Percentiles rank a stretch among this genome's conserved stretches.
phyloP scores from a whole-genome alignment of 2,797 vertebrate genomes.

The Peromyscus eremicus region DNA sequence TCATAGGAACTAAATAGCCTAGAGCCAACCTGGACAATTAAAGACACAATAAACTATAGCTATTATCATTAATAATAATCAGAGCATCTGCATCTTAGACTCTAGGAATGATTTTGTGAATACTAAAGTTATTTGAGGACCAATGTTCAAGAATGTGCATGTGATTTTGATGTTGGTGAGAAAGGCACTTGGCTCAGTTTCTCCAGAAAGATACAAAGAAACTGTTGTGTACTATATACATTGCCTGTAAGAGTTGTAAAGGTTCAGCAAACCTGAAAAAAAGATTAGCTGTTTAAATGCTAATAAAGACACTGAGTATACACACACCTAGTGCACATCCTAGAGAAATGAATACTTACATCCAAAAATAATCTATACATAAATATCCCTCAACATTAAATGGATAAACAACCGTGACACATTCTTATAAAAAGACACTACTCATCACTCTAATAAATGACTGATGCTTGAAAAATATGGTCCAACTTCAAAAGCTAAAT shows the following conservation, averaged over 20 bases:
- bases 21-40: conserved; percentile 5
- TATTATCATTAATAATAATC: conserved; percentile 48
- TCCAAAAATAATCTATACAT: not conserved
- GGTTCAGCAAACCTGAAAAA: not conserved
- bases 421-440: not conserved
- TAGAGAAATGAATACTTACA: not conserved
- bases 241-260: not conserved
- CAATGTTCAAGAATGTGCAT: not conserved
- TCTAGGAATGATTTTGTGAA: not conserved
- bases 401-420: not conserved
- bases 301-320: not conserved
- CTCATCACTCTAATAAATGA: not conserved
- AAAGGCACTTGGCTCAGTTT: not conserved
- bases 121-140: not conserved
- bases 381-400: not conserved
- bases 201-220: conserved; percentile 8
- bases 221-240: not conserved
- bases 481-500: not conserved
- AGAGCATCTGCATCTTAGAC: not conserved
- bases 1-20: conserved; percentile 20
- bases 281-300: not conserved
- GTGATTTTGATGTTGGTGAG: not conserved
- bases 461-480: not conserved
- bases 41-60: not conserved
- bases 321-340: not conserved